These are phyloP conservation scores for Ophiothrix spiculata DNA, from an alignment of 35 echinoderm and acorn worm genomes.

Conservation along the genomic window DNA sequence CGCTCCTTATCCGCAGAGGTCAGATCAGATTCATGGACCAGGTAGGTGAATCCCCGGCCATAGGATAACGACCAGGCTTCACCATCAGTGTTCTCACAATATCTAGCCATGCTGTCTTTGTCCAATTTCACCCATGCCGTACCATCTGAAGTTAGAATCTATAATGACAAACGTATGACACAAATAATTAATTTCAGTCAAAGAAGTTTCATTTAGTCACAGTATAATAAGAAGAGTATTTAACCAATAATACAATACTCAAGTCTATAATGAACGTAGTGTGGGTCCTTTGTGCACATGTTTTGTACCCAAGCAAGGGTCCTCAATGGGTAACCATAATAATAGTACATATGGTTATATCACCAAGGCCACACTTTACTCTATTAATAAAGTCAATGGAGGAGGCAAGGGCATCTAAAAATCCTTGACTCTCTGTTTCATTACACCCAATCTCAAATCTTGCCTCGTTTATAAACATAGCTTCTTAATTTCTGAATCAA, in stretches of 20 bases:
- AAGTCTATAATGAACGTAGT: background rate
- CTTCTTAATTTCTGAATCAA: too few relatives aligned
- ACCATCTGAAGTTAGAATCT: slow-evolving; percentile 63
- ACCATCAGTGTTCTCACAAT: slow-evolving; percentile 91
- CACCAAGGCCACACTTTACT: too few relatives aligned
- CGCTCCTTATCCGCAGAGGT: slow-evolving; percentile 38
- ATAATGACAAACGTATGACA: background rate
- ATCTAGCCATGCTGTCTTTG: slow-evolving; percentile 84
- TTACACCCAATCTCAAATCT: too few relatives aligned
- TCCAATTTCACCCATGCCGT: slow-evolving; percentile 90
- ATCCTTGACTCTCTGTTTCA: too few relatives aligned
- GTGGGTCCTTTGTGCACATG: background rate
- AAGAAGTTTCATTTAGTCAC: too few relatives aligned
- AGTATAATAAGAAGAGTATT: background rate
- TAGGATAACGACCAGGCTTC: slow-evolving; percentile 89
- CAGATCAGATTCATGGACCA: slow-evolving; percentile 64
- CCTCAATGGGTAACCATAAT: too few relatives aligned
- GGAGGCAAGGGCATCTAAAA: too few relatives aligned
- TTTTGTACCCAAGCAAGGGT: background rate
- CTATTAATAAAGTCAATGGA: too few relatives aligned
- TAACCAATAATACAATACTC: background rate
- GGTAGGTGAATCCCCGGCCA: slow-evolving; percentile 56
- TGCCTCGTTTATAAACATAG: too few relatives aligned
- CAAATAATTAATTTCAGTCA: background rate
- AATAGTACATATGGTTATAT: too few relatives aligned